A percentile compares a stretch with the other conserved stretches of the same genome.
These are phyloP conservation scores for Dermolepida albohirtum DNA, from an alignment of 2,888 invertebrate species.

Conservation along the genomic window DNA sequence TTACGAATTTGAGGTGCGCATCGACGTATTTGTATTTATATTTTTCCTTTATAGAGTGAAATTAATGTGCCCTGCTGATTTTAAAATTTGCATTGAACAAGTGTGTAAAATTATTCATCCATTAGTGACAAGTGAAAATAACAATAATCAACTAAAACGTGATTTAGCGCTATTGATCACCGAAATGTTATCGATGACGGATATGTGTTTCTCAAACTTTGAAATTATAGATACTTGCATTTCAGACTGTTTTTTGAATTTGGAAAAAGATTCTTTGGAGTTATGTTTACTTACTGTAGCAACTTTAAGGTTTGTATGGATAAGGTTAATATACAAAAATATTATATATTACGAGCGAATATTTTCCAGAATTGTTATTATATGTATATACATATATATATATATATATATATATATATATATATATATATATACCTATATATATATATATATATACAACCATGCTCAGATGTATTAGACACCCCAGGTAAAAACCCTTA, in stretches of 20 bases:
- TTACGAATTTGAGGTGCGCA: neutral
- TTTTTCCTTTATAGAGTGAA: constrained; percentile 11
- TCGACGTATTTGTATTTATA: no score
- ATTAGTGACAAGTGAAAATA: neutral
- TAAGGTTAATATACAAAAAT: no score
- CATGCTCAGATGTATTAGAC: no score
- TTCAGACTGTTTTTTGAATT: constrained; percentile 4
- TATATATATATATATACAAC: no score
- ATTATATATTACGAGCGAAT: no score
- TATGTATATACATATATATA: no score
- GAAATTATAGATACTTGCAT: constrained; percentile 16
- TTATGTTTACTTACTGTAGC: constrained; percentile 1
- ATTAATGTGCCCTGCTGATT: neutral
- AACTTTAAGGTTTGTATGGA: constrained; percentile 19
- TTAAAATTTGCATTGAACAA: constrained; percentile 3
- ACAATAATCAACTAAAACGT: constrained; percentile 7
- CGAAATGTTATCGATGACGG: constrained; percentile 8
- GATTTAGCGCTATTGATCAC: constrained; percentile 14
- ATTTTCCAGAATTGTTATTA: no score
- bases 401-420: no score
- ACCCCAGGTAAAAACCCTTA: no score
- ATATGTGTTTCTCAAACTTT: neutral
- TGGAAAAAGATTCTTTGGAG: constrained; percentile 5
- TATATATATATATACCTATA: no score
- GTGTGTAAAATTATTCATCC: constrained; percentile 10